Evolutionary conservation across 1,140 invertebrate genomes (phyloP).

Genomic region (Scaptomyza pallida): DNA sequence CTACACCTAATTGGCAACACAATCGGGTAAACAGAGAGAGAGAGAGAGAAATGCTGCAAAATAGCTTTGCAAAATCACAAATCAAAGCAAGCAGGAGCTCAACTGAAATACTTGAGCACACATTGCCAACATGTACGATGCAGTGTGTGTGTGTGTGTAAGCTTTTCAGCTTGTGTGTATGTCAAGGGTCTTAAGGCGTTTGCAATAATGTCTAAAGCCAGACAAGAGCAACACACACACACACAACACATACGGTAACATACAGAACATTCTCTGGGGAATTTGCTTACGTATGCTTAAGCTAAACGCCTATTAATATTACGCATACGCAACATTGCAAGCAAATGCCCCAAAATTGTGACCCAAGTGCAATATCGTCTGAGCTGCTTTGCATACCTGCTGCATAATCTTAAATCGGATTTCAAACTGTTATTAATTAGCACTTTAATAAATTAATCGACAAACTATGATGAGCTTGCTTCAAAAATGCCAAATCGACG

Average conservation of each 20-base stretch:
- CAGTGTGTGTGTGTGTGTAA: slow-evolving; percentile 15
- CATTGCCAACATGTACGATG: background rate
- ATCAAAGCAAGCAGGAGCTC: background rate
- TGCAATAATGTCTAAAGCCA: slow-evolving; percentile 61
- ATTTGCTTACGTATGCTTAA: slow-evolving; percentile 53
- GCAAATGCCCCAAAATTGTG: slow-evolving; percentile 61
- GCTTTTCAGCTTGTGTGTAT: slow-evolving; percentile 16
- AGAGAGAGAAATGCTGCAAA: background rate
- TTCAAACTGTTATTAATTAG: slow-evolving; percentile 62
- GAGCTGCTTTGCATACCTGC: slow-evolving; percentile 21
- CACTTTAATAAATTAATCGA: slow-evolving; percentile 76
- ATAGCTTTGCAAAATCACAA: background rate
- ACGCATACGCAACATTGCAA: slow-evolving; percentile 62
- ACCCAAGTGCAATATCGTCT: slow-evolving; percentile 30
- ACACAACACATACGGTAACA: no score
- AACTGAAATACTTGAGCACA: background rate
- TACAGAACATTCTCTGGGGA: slow-evolving; percentile 25
- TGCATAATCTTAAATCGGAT: slow-evolving; percentile 37
- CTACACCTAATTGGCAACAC: background rate
- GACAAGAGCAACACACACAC: slow-evolving; percentile 3
- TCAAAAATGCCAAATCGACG: slow-evolving; percentile 49
- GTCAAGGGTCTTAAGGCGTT: slow-evolving; percentile 50
- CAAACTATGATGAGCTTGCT: slow-evolving; percentile 55
- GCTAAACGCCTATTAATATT: slow-evolving; percentile 70
- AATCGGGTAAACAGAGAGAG: background rate